Evolutionary conservation across 2,113 vertebrate species (phyloP), one percentile per base, ranked within the genome.

Genomic region (Misgurnus mizolepis): DNA sequence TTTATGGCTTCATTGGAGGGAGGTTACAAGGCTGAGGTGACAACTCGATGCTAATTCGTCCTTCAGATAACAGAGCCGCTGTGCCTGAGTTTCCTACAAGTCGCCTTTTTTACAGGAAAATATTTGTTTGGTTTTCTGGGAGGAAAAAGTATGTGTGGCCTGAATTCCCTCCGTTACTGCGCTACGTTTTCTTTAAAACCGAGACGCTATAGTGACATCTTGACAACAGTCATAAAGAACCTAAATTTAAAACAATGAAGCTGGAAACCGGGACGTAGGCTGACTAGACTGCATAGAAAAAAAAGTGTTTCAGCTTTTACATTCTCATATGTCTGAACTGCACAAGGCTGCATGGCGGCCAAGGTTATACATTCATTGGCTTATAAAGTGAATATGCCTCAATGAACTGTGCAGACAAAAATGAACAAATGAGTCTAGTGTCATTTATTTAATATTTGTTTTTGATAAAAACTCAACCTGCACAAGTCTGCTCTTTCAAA

Each of bases 11-110:
- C 64, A 55, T 65, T n/a, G 74, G 80, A 78, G 56, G 56, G n/a
- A 78, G 39, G 68, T 71, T 80, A 81, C 64, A 78, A 83, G 80
- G 56, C 61, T 61, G 67, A 17, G 43, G 78, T 76, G 80, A 79
- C 45, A 62, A 79, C 50, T 70, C 41, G 22, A 74, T 69, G 66
- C 79, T 77, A 83, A 84, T 79, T 56, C 41, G 41, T 72, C 84
- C 80, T 82, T 82, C 71, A 77, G 67, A 77, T 60, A 56, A 53
- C 34, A 47, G 18, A 49, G 49, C 49, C 27, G 80, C 50, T 49
- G 60, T 55, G 49, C 27, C 55, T n/a, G 3, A 71, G 11, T 47
- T 60, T 68, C 64, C 6, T 58, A 15, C 14, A 53, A 12, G 11
- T 53, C 41, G 18, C 65, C 0, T 18, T 39, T 56, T 58, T 58